Evolutionary conservation across 1,140 invertebrate species (phyloP).

Genomic region (Laupala kohalensis): DNA sequence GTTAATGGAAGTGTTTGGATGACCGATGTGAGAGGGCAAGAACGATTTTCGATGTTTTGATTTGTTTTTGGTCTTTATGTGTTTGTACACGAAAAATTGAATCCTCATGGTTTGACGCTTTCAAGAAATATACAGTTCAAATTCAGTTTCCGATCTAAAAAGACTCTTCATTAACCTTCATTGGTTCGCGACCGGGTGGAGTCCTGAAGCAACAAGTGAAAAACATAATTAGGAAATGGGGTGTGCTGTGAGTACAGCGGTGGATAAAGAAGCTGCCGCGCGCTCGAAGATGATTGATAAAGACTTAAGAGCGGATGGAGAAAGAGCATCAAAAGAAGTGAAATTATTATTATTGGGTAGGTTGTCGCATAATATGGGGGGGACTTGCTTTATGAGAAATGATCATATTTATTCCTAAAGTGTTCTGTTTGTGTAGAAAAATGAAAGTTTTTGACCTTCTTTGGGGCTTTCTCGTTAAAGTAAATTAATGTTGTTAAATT

Average conservation of each 20-base stretch:
- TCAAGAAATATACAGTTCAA: no score
- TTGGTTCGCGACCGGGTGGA: constrained; percentile 7
- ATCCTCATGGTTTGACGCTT: no score
- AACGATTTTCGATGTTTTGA: no score
- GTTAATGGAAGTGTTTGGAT: no score
- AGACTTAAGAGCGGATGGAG: constrained; percentile 67
- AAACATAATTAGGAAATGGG: constrained; percentile 40
- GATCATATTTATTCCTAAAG: no score
- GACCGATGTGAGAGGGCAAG: no score
- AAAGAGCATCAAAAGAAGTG: constrained; percentile 73
- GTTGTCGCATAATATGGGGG: constrained; percentile 10
- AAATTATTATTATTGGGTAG: constrained; percentile 76
- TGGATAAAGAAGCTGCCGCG: constrained; percentile 68
- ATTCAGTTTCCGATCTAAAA: background rate
- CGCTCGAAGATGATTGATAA: constrained; percentile 83
- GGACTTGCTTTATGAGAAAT: background rate
- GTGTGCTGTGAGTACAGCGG: constrained; percentile 62
- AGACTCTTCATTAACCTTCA: background rate
- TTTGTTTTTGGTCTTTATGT: no score
- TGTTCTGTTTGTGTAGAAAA: no score
- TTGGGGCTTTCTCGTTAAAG: no score
- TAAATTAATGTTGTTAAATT: no score
- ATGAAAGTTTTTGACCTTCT: no score
- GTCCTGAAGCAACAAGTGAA: constrained; percentile 9
- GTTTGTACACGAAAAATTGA: no score